Base-by-base conservation (phyloP, 2,888 invertebrate genomes). In the Leptopterna dolabrata region DNA sequence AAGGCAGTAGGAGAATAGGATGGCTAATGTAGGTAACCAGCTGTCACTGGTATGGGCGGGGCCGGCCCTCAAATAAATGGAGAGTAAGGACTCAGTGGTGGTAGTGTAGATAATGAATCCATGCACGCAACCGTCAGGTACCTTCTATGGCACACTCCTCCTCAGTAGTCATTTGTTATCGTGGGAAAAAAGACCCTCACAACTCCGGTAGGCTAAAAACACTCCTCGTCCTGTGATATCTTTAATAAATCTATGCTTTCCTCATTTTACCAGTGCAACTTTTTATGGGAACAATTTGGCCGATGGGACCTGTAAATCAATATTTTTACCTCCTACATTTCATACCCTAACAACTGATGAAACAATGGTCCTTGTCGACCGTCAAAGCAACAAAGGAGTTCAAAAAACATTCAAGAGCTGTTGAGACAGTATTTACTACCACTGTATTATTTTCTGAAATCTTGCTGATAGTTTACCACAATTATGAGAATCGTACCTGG, bases 111-210 rank as follows among this genome's bases (percentile, higher is more conserved):
- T 85, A 85, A 85, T 85, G 85, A 85, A 85, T 85, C 85, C 76
- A 85, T 85, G 76, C 85, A 85, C 85, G 85, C 85, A 85, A 85
- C 71, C 24, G 70, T 41, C 85, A 85, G 85, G 85, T 85, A 85
- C 45, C 36, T 71, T 76, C 76, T 73, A 47, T 51, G 85, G 85
- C 81, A 81, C 81, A 81, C 81, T 51, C 78, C 81, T 29, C 45
- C 81, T 47, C 55, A 30, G 55, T 30, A 47, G 51, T 81, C 81
- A 81, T 81, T 81, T 81, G 81, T 81, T 81, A 81, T 81, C 81
- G 81, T 81, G 81, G 81, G 81, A 81, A 81, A 81, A 36, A 45
- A 45, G 41, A 45, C 78, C 45, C 78, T 76, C 76, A 14, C 43
- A 78, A 78, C 63, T 63, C 63, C 63, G 63, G 63, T 63, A 63